Base-by-base conservation (phyloP, 1,140 invertebrate species). In the Himalopsyche phryganea region DNA sequence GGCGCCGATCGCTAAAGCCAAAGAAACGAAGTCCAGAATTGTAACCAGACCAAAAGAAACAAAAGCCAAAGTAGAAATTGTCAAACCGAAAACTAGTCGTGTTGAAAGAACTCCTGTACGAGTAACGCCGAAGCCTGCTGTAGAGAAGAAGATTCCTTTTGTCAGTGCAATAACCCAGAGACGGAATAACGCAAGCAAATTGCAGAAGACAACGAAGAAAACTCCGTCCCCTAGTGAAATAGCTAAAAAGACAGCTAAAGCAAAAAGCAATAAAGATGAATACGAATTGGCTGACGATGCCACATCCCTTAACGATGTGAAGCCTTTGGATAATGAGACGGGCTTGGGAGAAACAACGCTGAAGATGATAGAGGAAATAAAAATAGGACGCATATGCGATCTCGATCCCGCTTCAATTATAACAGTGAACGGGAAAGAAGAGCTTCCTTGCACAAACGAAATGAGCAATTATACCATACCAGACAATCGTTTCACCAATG, bases 371-470 rank as follows among this genome's bases (percentile, higher is more conserved):
- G 15, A 51, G 17, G 54, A 57, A 17, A 64, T 67, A 23, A 75
- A 76, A 61, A 75, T 75, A 44, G 69, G 70, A 17, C 67, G 71
- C 20, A 63, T 76, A 5, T 73, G 69, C 41, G 72, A 74, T 46
- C 69, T 67, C 19, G 75, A 73, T 41, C 72, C 66, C 60, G 77
- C 75, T 46, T 69, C 75, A 2, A 77, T 78, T 67, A 75, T 79
- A 6, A 79, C 76, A 9, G 85, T 87, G 0, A 80, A 85, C 53
- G 86, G 85, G 14, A 82, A 83, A 58, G 86, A 88, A 67, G 87
- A 88, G 68, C 69, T 87, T 52, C 85, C 85, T 0, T 78, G 76
- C 58, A 62, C 67, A 11, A 62, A 71, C 20, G 68, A 73, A 61
- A 67, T 70, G 17, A 65, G 73, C 44, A 66, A 65, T 47, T 69